A percentile compares a stretch with the other conserved stretches of the same genome.
Conservation (phyloP, 1,140 invertebrate genomes). For the Bombus difficillimus region DNA sequence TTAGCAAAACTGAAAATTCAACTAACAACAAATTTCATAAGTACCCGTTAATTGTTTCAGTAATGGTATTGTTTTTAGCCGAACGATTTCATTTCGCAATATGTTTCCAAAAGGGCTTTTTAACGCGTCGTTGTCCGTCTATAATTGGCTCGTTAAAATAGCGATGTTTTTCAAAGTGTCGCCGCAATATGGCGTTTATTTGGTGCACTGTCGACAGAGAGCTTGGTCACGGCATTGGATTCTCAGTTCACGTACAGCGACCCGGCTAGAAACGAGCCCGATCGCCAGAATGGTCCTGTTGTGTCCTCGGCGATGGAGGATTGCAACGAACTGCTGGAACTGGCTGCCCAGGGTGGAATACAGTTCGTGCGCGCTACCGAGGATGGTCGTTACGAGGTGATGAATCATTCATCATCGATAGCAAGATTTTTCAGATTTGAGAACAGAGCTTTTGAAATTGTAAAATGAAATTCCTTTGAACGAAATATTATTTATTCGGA, state of each 20-base stretch:
- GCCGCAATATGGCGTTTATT: conserved; percentile 29
- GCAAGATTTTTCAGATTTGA: neutral
- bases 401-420: conserved; percentile 62
- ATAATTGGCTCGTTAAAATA: conserved; percentile 48
- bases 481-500: neutral
- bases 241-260: conserved; percentile 57
- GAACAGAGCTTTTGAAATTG: neutral
- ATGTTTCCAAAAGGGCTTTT: neutral
- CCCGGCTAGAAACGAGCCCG: conserved; percentile 34
- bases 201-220: conserved; percentile 47
- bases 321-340: conserved; percentile 79
- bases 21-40: neutral
- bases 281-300: conserved; percentile 47
- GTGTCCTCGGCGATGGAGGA: conserved; percentile 69
- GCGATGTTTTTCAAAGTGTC: conserved; percentile 39
- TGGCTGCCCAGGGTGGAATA: conserved; percentile 81
- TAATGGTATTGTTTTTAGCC: neutral
- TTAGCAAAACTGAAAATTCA: neutral
- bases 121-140: neutral
- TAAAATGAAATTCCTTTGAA: neutral
- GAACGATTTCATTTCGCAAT: neutral
- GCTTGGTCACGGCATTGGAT: conserved; percentile 60
- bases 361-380: conserved; percentile 82
- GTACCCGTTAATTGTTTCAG: neutral
- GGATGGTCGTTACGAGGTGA: conserved; percentile 82